Evolutionary conservation across 1,140 invertebrate genomes (phyloP).

Genomic region (Nasonia longicornis): DNA sequence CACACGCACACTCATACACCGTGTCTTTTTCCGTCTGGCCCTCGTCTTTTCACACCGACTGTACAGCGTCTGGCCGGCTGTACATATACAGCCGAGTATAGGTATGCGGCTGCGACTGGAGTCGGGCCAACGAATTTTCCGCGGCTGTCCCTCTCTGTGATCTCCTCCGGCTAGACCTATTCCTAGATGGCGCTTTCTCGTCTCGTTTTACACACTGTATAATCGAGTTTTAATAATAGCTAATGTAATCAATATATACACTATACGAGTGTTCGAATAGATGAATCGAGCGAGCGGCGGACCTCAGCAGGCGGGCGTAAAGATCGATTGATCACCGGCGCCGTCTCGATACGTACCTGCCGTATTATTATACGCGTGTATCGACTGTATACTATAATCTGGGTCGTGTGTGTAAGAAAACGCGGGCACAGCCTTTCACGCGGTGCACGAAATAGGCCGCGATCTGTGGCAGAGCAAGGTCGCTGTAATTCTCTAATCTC

Average conservation of each 20-base stretch:
- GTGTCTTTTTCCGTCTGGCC: background rate
- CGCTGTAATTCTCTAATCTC: background rate
- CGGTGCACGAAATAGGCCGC: background rate
- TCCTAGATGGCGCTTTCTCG: background rate
- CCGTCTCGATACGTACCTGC: background rate
- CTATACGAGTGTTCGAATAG: background rate
- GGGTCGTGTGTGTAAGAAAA: slow-evolving; percentile 2
- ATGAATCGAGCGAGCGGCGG: background rate
- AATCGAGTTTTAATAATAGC: background rate
- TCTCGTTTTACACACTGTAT: background rate
- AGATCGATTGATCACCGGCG: background rate
- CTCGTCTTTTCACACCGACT: background rate
- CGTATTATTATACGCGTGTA: background rate
- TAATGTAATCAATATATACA: too few species aligned
- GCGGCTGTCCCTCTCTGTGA: background rate
- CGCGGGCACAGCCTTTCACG: slow-evolving; percentile 14
- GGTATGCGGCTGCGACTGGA: background rate
- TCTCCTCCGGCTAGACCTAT: background rate
- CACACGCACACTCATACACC: background rate
- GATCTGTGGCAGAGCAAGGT: background rate
- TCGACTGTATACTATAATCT: background rate
- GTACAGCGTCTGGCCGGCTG: background rate
- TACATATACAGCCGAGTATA: background rate
- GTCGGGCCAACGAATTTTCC: background rate
- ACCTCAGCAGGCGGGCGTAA: too few species aligned